Base-by-base conservation (phyloP, 2,888 invertebrate species). In the Acleris laterana region DNA sequence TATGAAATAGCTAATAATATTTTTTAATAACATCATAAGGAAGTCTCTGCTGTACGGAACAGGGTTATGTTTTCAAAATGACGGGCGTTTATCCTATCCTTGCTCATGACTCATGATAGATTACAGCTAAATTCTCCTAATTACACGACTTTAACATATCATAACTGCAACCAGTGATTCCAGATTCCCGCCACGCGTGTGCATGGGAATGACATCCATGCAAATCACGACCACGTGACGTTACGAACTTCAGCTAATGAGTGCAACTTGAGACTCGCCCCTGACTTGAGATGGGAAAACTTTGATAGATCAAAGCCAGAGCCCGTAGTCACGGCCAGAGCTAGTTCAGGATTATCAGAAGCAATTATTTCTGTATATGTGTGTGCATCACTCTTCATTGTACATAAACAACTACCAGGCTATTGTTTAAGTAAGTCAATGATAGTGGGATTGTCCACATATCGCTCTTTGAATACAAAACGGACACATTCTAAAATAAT, bases 191-290 rank as follows among this genome's bases (percentile, higher is more conserved):
- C 5, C 49, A 49, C 20, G 49, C 9, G 49, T 19, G 17, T 20
- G 19, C 19, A n/a, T 49, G 17, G 19, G 48, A 19, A 49, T 19
- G 17, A 49, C 49, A 20, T 6, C 17, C 49, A 49, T 49, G 49
- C 49, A 55, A 22, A 42, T 56, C 32, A 44, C 19, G 20, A 55
- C 16, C 57, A 28, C 46, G 63, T 49, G 68, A 64, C 58, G 68
- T 63, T 68, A 69, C 61, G 59, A 66, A 53, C 69, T 66, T 59
- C 61, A 66, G 58, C 69, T 68, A 71, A 72, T 66, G 68, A 69
- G 65, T 66, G 46, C 22, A 32, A 70, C 65, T 71, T 66, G 51
- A 62, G n/a, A 70, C 68, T 53, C 53, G 38, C 46, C 44, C 22
- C 44, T 42, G 25, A 57, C 25, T 9, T 16, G 48, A 64, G 67